These are phyloP conservation scores for Drosophila eohydei DNA, from an alignment of 2,888 invertebrate species.

Conservation along the genomic window DNA sequence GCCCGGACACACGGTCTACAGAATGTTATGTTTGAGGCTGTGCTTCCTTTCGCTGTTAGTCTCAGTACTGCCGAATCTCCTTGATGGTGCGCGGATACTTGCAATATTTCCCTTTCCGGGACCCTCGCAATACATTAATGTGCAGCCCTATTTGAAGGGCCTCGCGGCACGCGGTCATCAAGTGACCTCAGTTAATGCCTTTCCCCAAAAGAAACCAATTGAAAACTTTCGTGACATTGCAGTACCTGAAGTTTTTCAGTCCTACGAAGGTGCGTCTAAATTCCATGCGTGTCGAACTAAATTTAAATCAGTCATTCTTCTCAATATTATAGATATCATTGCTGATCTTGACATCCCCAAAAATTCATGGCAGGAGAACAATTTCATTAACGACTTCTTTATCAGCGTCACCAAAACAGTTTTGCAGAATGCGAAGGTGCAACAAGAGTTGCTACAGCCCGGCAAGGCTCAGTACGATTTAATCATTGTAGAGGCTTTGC, in stretches of 20 bases:
- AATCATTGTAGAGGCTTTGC: constrained; percentile 79
- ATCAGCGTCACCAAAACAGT: constrained; percentile 31
- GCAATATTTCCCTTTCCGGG: constrained; percentile 76
- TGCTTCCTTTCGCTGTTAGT: constrained; percentile 15
- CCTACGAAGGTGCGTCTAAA: constrained; percentile 48
- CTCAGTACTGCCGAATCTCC: constrained; percentile 18
- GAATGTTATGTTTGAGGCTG: constrained; percentile 45
- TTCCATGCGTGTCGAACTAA: no score
- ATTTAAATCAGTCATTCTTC: background rate
- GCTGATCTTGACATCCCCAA: background rate
- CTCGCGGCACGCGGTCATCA: constrained; percentile 83
- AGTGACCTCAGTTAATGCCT: constrained; percentile 81
- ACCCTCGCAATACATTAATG: constrained; percentile 82
- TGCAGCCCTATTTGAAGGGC: constrained; percentile 72
- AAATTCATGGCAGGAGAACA: constrained; percentile 57
- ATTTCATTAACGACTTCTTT: constrained; percentile 44
- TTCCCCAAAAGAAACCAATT: constrained; percentile 75
- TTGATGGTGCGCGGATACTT: constrained; percentile 67
- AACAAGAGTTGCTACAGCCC: constrained; percentile 58
- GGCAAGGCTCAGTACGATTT: constrained; percentile 82
- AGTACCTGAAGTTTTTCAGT: constrained; percentile 50
- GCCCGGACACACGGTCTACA: background rate
- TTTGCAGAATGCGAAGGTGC: constrained; percentile 55
- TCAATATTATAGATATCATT: constrained; percentile 47
- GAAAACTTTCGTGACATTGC: constrained; percentile 78